Evolutionary conservation across 2,888 invertebrate species (phyloP), one percentile per base, ranked within the genome.

Genomic region (Drosophila gaucha): DNA sequence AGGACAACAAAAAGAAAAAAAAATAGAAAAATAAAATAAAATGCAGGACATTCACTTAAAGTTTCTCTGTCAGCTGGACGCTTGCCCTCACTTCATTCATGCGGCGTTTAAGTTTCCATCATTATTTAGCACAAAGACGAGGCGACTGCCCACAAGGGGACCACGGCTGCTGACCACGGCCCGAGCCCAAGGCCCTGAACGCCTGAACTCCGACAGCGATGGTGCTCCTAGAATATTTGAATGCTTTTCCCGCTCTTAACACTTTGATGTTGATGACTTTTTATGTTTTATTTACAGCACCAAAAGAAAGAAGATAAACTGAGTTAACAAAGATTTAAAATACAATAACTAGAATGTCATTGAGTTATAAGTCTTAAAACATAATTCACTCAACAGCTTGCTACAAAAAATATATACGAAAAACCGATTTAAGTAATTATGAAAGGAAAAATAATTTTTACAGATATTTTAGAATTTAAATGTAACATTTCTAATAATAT

Each of bases 41-140:
- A 89, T 84, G 79, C 90, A 86, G 87, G 89, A 90, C 89, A 89
- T 77, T 88, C 89, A 78, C 86, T 89, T 90, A 82, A 88, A 83
- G 88, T 87, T 87, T 70, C 51, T 55, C 59, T 66, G 72, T 70
- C 70, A 74, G 74, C 74, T 66, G 67, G 65, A 60, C 64, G 64
- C 64, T 67, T 78, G 71, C 66, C 59, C 68, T 65, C 64, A 68
- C 64, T 67, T 67, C 68, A 72, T 60, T 65, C 82, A 65, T 56
- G 52, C 77, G 50, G 47, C 71, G 70, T 69, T 88, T 85, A 78
- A 76, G 84, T 86, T 86, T 88, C 80, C 85, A 83, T 86, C 85
- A 85, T 88, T 88, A 85, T 88, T 88, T 75, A 78, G 78, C 84
- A 78, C 74, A 75, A 74, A 83, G 80, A 74, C 80, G 86, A 72